A percentile compares a stretch with the other conserved stretches of the same genome.
phyloP scores from a whole-genome alignment of 2,113 vertebrate species.

The Paradoxurus hermaphroditus region DNA sequence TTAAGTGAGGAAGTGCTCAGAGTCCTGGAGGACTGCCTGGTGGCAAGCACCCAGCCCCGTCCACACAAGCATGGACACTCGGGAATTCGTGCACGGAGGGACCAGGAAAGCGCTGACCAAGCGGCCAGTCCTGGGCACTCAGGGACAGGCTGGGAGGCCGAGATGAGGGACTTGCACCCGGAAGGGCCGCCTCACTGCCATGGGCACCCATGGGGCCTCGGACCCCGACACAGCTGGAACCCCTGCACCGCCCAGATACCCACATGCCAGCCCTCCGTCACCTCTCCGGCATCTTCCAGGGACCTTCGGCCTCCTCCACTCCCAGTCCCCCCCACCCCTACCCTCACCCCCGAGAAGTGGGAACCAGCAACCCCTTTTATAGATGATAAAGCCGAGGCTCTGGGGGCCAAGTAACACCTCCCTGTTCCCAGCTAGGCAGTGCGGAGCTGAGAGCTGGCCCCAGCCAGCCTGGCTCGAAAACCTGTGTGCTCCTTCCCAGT shows the following conservation, averaged over 20 bases:
- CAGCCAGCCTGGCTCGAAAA: neutral
- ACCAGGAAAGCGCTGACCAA: neutral
- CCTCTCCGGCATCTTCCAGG: neutral
- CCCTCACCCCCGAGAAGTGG: rapidly evolving
- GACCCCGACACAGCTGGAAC: rapidly evolving
- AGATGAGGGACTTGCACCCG: neutral
- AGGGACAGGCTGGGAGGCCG: neutral
- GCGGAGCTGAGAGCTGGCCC: neutral
- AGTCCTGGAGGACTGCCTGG: neutral
- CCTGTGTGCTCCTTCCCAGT: neutral
- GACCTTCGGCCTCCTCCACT: neutral
- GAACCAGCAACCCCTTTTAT: neutral
- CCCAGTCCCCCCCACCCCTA: rapidly evolving
- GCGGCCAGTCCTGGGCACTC: neutral
- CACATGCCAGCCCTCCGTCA: rapidly evolving
- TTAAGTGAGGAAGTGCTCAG: neutral
- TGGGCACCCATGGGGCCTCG: neutral
- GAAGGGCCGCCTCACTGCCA: neutral
- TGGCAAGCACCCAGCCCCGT: rapidly evolving
- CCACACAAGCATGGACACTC: no score
- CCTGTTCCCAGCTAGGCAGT: neutral
- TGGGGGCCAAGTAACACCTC: neutral
- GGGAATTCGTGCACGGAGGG: no score
- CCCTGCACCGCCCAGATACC: neutral
- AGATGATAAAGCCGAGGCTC: neutral